Evolutionary conservation across 2,888 invertebrate species (phyloP).

Genomic region (Lasioglossum malachurum): DNA sequence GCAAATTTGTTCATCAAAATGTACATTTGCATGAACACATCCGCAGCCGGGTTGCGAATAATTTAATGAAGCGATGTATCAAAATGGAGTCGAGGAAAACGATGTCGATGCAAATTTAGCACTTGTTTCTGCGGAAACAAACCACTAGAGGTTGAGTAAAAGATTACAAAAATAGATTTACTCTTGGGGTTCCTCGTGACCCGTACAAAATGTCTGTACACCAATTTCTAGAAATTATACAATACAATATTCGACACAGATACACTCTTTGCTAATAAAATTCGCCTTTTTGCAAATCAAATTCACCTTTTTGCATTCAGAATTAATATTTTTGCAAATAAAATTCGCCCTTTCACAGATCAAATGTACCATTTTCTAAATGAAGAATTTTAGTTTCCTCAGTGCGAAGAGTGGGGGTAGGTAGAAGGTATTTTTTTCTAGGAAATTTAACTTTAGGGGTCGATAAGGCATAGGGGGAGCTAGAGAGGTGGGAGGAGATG

Average conservation of each 20-base stretch:
- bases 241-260: background rate
- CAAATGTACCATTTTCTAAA: no score
- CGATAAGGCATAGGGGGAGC: constrained; percentile 33
- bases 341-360: background rate
- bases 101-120: background rate
- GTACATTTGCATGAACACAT: background rate
- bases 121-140: background rate
- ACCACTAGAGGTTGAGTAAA: background rate
- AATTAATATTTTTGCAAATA: background rate
- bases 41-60: background rate
- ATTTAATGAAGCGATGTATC: background rate
- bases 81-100: background rate
- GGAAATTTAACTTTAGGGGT: constrained; percentile 62
- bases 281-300: no score
- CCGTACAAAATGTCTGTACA: background rate
- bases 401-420: constrained; percentile 7
- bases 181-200: background rate
- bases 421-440: constrained; percentile 46
- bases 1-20: background rate
- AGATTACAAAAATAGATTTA: background rate
- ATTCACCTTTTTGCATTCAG: no score
- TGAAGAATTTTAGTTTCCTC: background rate
- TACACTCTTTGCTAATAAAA: background rate
- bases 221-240: background rate
- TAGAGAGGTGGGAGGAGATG: constrained; percentile 52